A percentile compares a stretch with the other conserved stretches of the same genome.
Evolutionary conservation across 2,797 vertebrate species (phyloP).

Genomic region (Gephyroberyx darwinii): DNA sequence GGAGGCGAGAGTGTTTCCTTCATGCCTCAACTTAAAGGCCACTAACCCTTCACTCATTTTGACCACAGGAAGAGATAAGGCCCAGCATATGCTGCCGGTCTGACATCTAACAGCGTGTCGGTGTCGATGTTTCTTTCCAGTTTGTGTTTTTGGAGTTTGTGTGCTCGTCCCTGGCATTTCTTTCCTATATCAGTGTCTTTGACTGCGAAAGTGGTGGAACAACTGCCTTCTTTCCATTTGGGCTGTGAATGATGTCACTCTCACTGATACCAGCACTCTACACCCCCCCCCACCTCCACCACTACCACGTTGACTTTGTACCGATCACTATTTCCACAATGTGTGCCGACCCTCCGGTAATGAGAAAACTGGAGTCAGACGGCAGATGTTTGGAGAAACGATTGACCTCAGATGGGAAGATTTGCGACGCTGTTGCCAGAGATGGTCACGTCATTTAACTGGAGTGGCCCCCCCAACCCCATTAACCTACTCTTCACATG

Average conservation of each 20-base stretch:
- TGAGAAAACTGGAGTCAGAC: conserved; percentile 68
- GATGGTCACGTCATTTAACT: conserved; percentile 63
- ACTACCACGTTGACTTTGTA: conserved; percentile 23
- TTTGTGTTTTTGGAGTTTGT: not conserved
- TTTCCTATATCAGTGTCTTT: not conserved
- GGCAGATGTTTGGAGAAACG: conserved; percentile 71
- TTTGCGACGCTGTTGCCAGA: conserved; percentile 59
- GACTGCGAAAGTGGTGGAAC: not conserved
- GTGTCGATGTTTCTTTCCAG: not conserved
- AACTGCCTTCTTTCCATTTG: conserved; percentile 13
- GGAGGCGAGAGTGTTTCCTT: conserved; percentile 50
- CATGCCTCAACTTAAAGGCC: conserved; percentile 13
- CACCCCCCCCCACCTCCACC: conserved; percentile 2
- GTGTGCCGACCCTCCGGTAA: conserved; percentile 55
- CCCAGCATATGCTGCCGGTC: conserved; percentile 12
- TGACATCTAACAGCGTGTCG: conserved; percentile 3
- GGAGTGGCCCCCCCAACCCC: conserved; percentile 47
- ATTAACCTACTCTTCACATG: conserved; percentile 50
- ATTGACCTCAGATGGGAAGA: conserved; percentile 73
- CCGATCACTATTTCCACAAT: conserved; percentile 68
- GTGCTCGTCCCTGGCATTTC: not conserved
- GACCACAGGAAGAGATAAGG: conserved; percentile 57
- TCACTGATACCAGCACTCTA: conserved; percentile 23
- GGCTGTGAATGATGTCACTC: conserved; percentile 37
- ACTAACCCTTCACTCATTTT: conserved; percentile 35